Percentiles rank a stretch among this genome's conserved stretches.
Conservation (phyloP, 2,113 vertebrate genomes). For the Hemiprocne comata region DNA sequence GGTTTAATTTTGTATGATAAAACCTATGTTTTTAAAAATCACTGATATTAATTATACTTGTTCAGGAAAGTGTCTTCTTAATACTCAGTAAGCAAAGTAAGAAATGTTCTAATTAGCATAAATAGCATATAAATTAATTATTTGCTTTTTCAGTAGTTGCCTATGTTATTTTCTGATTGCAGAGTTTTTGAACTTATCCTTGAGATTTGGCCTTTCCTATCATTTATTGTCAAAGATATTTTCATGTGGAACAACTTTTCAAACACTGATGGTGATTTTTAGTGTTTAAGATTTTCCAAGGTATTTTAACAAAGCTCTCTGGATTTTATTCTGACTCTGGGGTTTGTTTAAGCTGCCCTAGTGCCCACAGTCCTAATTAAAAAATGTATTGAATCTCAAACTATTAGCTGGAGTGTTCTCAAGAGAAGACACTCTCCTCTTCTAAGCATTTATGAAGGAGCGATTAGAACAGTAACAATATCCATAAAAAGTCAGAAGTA, state of each 20-base stretch:
- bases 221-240: not conserved
- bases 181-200: not conserved
- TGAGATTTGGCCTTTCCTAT: not conserved
- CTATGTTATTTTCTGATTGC: not conserved
- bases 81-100: not conserved
- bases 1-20: not conserved
- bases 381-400: not conserved
- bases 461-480: not conserved
- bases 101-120: not conserved
- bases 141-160: not conserved
- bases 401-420: not conserved
- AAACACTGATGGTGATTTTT: not conserved
- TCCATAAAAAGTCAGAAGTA: not conserved
- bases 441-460: constrained; percentile 2
- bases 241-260: not conserved
- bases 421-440: not conserved
- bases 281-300: not conserved
- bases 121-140: not conserved
- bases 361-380: not conserved
- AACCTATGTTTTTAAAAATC: not conserved
- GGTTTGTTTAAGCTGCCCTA: not conserved
- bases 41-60: not conserved
- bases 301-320: not conserved
- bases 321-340: not conserved
- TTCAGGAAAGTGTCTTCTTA: not conserved